Base-by-base conservation (phyloP, 2,797 vertebrate genomes). In the Pangasius macronema region DNA sequence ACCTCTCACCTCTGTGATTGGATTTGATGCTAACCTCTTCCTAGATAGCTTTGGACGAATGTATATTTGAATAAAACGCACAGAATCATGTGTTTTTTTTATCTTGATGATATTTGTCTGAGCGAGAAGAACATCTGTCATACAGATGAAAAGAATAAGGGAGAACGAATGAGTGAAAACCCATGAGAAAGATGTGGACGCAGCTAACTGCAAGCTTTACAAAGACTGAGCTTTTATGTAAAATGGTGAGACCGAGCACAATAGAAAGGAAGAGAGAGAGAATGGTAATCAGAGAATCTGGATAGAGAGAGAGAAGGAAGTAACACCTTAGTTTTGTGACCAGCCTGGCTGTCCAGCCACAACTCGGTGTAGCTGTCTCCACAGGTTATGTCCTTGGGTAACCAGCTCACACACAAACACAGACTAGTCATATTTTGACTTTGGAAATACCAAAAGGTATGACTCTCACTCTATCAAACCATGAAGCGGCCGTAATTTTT, bases 381-480 rank as follows among this genome's bases (percentile, higher is more conserved):
- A 42, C 70, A 90, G 79, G 63, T 80, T 84, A 51, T 70, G 53
- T 22, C 79, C 61, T 57, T 75, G 75, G 36, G 14, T 73, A 73
- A n/a, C 11, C 22, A 49, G 42, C 72, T 22, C n/a, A 77, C n/a
- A 20, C 75, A 53, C 75, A 77, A n/a, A 51, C 75, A 33, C 9
- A 16, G 18, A 36, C 22, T 42, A 3, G 11, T 42, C 11, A 63
- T 82, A 18, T 46, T 63, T 14, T 46, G 57, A 3, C 36, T 61
- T 57, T 36, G 20, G 33, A 80, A 79, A 77, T n/a, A 33, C 75
- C 14, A n/a, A 16, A 10, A 55, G 39, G 3, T 18, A 51, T 5
- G 18, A 49, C 27, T 33, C 1, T 9, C 9, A 65, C 16, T 49
- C 8, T 10, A 5, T 65, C 30, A 82, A 82, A 30, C 9, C 59